Base-by-base conservation (phyloP, 1,140 invertebrate species). In the Trypoxylus dichotomus region DNA sequence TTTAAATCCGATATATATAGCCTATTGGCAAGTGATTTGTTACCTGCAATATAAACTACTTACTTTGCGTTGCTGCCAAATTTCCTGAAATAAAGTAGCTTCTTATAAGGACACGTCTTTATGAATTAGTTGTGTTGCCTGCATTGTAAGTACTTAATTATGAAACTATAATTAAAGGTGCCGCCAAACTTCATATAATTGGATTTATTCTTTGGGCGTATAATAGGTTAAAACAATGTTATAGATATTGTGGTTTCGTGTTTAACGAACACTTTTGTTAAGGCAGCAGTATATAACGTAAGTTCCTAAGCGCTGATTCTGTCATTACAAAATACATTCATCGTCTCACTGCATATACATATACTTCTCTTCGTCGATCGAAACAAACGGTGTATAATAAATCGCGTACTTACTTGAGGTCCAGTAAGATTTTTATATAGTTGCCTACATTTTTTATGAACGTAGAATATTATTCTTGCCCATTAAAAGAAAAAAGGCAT, bases 391-490 rank as follows among this genome's bases (percentile, higher is more conserved):
- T 3, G 7, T 15, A 15, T 27, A 68, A 68, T 68, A 21, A 68
- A 68, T 68, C 10, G 24, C n/a, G 24, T 68, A 24, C 24, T 15
- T 68, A 13, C 60, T 3, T 68, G 8, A 29, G 27, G 3, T 5
- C 24, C 7, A 10, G 6, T 68, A 68, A 27, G 27, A 68, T n/a
- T 63, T 63, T 63, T 63, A 24, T 24, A 19, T 63, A 47, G 43
- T 7, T 68, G 60, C 24, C n/a, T 68, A 25, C 15, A 68, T 68
- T 68, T 68, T 68, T 68, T 68, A 68, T 29, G 24, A 68, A 13
- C 24, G 24, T 19, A 24, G 24, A 11, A 68, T 68, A 68, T 54
- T 54, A 54, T 68, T 29, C 60, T 68, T 68, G 60, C 7, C 27
- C 27, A 21, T 13, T 7, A 68, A 3, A 1, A 68, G 21, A 68